A percentile compares a stretch with the other conserved stretches of the same genome.
Evolutionary conservation across 2,113 vertebrate genomes (phyloP).

Genomic region (Sturnus vulgaris): DNA sequence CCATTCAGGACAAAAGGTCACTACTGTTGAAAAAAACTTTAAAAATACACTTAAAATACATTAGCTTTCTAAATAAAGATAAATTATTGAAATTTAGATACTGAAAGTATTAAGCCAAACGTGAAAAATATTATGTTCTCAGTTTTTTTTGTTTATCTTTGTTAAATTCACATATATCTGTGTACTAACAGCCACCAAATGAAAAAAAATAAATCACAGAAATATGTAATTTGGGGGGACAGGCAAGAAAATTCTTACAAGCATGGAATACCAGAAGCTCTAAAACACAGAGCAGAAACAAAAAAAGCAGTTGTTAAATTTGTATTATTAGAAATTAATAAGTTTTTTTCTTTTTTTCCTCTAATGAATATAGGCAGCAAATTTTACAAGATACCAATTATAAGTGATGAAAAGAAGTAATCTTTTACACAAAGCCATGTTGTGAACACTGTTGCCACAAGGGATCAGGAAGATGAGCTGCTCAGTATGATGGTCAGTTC

Average conservation of each 20-base stretch:
- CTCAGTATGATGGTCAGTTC: neutral
- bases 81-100: neutral
- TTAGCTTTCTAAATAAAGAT: neutral
- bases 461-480: neutral
- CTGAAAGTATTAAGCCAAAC: neutral
- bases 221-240: fast-evolving
- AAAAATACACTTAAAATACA: neutral
- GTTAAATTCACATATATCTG: neutral
- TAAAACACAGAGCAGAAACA: neutral
- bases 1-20: neutral
- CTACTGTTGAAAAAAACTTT: neutral
- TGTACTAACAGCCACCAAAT: neutral
- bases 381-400: neutral
- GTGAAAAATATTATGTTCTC: neutral
- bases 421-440: neutral
- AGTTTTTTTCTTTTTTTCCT: neutral
- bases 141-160: neutral
- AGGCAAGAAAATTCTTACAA: neutral
- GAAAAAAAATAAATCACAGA: neutral
- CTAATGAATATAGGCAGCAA: neutral
- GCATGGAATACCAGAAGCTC: neutral
- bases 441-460: neutral
- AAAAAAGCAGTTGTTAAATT: neutral
- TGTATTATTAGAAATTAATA: neutral
- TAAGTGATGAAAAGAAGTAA: neutral